Evolutionary conservation across 35 echinoderm and acorn worm genomes (phyloP), one percentile per base, ranked within the genome.

Genomic region (Diadema setosum): DNA sequence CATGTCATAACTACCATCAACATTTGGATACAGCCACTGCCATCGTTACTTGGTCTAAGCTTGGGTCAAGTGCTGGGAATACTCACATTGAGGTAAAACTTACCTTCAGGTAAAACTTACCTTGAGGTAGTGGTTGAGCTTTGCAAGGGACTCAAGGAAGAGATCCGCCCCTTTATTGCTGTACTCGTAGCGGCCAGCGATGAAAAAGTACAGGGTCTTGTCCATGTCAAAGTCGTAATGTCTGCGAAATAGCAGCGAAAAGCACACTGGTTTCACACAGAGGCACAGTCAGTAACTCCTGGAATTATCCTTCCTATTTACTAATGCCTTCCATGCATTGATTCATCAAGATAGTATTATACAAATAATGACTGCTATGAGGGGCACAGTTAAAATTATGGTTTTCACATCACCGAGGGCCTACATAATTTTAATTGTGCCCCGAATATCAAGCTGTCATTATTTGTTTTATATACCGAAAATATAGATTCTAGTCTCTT

Each of bases 201-300:
- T 99, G 89, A 99, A 99, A 81, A 99, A 99, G 75, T 99, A 99
- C 31, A 99, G 42, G 3, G 96, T 99, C 87, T 99, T 99, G 90
- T 99, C 96, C 45, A 99, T 48, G 35, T 99, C 89, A 99, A 99
- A 99, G 48, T 99, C 93, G 82, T 88, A 92, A 83, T 99, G 96
- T 48, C 96, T 99, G 92, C 14, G 43, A 78, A 52, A 32, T 35
- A 63, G 31, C 6, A 6, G 29, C 30, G 37, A 67, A 67, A 0
- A 60, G 30, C 21, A 60, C 57, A 59, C 30, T 15, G n/a, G 7
- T 60, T 60, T 24, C 8, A 15, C 57, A 60, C 30, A n/a, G n/a
- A n/a, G n/a, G n/a, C n/a, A n/a, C n/a, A n/a, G n/a, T n/a, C n/a
- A n/a, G n/a, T n/a, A n/a, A n/a, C n/a, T n/a, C n/a, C n/a, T n/a